Base-by-base conservation (phyloP, 2,113 vertebrate species). In the Microtus pennsylvanicus region DNA sequence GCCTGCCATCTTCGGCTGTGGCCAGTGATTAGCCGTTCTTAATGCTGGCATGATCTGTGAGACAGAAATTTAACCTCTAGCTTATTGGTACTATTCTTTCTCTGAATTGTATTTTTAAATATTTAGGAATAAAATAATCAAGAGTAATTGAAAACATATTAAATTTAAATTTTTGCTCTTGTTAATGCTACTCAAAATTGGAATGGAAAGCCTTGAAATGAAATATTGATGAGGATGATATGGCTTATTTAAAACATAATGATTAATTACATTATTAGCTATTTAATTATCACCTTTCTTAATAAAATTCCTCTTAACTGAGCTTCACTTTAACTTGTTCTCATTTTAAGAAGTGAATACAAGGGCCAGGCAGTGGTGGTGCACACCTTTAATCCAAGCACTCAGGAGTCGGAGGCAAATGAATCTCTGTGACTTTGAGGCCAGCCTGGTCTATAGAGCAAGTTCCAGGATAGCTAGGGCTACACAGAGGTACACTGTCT, bases 61-160 rank as follows among this genome's bases (percentile, higher is more conserved):
- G 97, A 98, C 98, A 98, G 98, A 93, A 97, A 96, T 98, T 88
- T 95, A 97, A 98, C 95, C 97, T 93, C 5, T 58, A 58, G 55
- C 55, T 58, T 58, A 21, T 21, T 58, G 55, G 19, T 21, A 58
- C 89, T 98, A 88, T 63, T 21, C 30, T 90, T 83, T 86, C 81
- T 90, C 1, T 87, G n/a, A 74, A 5, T 98, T 98, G 93, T 97
- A 69, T 94, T 91, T 98, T 96, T 91, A 96, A 97, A 38, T 98
- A 98, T 96, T 97, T 97, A 98, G 96, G 97, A 96, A 87, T n/a
- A 93, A 98, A 97, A 96, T 96, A 97, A 70, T 35, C 33, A 70
- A 97, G 82, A 93, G 97, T 92, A 92, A 33, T 81, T 86, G 0
- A 76, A 94, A 92, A 16, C 50, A 75, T 96, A 94, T 94, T 88